Conservation (phyloP, 2,113 vertebrate species). For the Lepus timidus region DNA sequence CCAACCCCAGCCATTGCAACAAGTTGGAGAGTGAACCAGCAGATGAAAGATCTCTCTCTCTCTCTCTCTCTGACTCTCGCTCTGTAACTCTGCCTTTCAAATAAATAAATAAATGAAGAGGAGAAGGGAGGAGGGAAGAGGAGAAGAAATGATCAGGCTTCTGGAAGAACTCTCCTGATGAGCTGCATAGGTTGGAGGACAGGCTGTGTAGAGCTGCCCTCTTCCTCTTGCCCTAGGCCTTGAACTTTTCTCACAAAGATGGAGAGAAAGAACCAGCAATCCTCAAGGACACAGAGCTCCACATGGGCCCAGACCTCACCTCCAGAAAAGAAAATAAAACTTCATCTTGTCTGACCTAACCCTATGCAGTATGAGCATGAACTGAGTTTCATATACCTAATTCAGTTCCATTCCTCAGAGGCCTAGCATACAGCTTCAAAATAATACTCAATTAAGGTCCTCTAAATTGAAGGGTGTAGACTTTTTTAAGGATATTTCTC, state of each 20-base stretch:
- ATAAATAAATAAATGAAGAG: no score
- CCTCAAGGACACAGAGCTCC: background rate
- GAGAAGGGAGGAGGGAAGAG: no score
- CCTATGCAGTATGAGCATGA: background rate
- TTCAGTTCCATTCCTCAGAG: background rate
- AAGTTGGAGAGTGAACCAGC: no score
- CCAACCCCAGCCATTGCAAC: no score
- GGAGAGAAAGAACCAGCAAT: background rate
- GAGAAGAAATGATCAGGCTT: background rate
- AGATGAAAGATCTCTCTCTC: no score
- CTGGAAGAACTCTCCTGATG: background rate
- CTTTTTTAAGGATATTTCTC: background rate
- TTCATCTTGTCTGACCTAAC: background rate
- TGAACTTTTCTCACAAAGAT: background rate
- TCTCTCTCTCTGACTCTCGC: no score
- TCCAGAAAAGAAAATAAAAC: background rate
- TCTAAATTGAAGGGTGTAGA: background rate
- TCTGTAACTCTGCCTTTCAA: no score
- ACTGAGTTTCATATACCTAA: background rate
- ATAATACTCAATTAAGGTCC: background rate
- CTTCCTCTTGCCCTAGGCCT: background rate
- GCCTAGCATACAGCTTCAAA: background rate
- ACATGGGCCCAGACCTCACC: background rate
- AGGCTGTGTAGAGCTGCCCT: accelerated
- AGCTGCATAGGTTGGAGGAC: background rate